A percentile compares a stretch with the other conserved stretches of the same genome.
These are phyloP conservation scores for Physeter macrocephalus DNA, from an alignment of 2,113 vertebrate genomes.

Conservation along the genomic window DNA sequence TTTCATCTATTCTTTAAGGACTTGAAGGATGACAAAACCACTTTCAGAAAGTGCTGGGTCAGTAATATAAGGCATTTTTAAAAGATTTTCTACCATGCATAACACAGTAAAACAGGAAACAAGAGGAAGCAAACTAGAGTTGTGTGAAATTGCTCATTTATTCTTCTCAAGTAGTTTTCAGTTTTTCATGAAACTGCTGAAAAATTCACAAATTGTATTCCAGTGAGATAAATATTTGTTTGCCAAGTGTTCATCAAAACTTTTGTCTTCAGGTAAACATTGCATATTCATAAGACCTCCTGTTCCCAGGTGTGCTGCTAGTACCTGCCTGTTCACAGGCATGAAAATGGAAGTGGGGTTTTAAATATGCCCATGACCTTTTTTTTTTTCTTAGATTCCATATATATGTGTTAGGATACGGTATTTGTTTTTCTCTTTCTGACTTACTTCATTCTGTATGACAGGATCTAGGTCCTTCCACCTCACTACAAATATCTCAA, in stretches of 20 bases:
- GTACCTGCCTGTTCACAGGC: not conserved
- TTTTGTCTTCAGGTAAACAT: slow-evolving; percentile 12
- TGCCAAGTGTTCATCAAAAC: slow-evolving; percentile 50
- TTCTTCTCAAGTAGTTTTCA: slow-evolving; percentile 68
- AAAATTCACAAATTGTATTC: slow-evolving; percentile 65
- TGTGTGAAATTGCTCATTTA: slow-evolving; percentile 73
- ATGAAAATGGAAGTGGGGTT: slow-evolving; percentile 34
- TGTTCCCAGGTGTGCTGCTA: slow-evolving; percentile 3
- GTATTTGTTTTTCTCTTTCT: too few species aligned
- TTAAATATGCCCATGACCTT: not conserved
- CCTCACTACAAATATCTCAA: too few species aligned
- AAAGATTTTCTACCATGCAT: slow-evolving; percentile 70
- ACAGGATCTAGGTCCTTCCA: too few species aligned
- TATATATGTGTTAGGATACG: too few species aligned
- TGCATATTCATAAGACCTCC: slow-evolving; percentile 50
- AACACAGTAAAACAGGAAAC: slow-evolving; percentile 72
- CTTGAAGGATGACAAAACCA: slow-evolving; percentile 76
- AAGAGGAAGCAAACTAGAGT: slow-evolving; percentile 68
- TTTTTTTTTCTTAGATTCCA: too few species aligned
- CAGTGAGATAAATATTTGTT: slow-evolving; percentile 61
- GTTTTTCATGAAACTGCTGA: slow-evolving; percentile 58
- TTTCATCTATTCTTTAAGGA: slow-evolving; percentile 79
- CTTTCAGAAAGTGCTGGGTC: slow-evolving; percentile 79
- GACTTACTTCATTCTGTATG: too few species aligned
- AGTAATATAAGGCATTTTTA: slow-evolving; percentile 71